A percentile compares a stretch with the other conserved stretches of the same genome.
Conservation (phyloP, 2,113 vertebrate species). For the Odobenus rosmarus region DNA sequence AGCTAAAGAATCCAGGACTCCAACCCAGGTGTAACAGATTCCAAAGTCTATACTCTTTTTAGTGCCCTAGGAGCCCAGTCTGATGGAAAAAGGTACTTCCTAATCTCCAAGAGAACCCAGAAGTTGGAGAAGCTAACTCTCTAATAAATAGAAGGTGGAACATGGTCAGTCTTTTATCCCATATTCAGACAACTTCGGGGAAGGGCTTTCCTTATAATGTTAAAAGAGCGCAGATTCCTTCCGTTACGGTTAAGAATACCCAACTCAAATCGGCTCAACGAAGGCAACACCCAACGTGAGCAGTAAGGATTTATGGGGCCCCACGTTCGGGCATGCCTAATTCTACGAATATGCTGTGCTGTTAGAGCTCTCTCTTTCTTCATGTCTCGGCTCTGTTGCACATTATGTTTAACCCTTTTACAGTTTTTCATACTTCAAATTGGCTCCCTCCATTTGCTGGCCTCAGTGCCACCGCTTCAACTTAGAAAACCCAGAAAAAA, state of each 20-base stretch:
- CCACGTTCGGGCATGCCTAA: neutral
- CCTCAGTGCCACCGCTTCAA: neutral
- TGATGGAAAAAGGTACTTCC: neutral
- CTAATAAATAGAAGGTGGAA: neutral
- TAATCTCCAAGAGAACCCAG: neutral
- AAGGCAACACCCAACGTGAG: neutral
- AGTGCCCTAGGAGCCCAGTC: neutral
- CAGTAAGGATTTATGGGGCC: rapidly evolving
- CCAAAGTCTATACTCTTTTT: neutral
- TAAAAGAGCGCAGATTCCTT: neutral
- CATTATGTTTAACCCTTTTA: neutral
- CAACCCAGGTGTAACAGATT: neutral
- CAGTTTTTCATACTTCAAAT: neutral
- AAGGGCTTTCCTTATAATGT: neutral
- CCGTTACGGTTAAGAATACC: neutral
- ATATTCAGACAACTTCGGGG: neutral
- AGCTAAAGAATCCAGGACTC: neutral
- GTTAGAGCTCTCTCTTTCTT: neutral
- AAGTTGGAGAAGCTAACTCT: neutral
- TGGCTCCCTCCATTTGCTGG: neutral
- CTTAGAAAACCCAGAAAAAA: neutral
- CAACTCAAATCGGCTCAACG: neutral
- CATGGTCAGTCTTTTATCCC: neutral
- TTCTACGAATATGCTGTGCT: rapidly evolving
- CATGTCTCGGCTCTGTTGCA: neutral